Percentiles rank a stretch among this genome's conserved stretches.
Evolutionary conservation across 2,888 invertebrate genomes (phyloP).

Genomic region (Geotrupes spiniger): DNA sequence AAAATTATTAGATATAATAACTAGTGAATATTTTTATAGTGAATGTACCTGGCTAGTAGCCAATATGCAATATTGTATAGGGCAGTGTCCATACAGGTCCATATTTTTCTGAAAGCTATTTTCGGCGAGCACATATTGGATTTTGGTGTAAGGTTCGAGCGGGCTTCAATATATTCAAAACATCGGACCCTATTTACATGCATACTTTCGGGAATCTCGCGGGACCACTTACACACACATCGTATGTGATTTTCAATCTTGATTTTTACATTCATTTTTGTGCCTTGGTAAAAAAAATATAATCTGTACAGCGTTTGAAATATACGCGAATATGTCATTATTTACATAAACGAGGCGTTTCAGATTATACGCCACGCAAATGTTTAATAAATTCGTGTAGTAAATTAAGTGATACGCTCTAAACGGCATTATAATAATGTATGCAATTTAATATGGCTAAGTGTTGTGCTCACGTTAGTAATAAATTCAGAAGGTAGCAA

Average conservation of each 20-base stretch:
- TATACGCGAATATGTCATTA: neutral
- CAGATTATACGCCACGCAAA: constrained; percentile 9
- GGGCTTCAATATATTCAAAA: constrained; percentile 39
- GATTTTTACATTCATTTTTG: constrained; percentile 5
- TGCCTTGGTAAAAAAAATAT: neutral
- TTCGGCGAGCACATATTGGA: constrained; percentile 47
- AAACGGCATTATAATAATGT: constrained; percentile 12
- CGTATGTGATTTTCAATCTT: constrained; percentile 32
- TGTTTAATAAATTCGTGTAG: no score
- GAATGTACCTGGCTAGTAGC: constrained; percentile 25
- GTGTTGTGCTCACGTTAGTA: constrained; percentile 20
- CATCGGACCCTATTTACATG: constrained; percentile 34
- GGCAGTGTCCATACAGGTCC: constrained; percentile 44
- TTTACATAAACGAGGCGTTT: constrained; percentile 13
- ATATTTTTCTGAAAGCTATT: constrained; percentile 50
- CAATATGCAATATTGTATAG: constrained; percentile 46
- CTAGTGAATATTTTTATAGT: constrained; percentile 8
- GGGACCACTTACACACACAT: constrained; percentile 27
- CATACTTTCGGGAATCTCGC: constrained; percentile 30
- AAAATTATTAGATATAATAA: no score
- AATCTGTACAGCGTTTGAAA: neutral
- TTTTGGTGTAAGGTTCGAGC: constrained; percentile 35
- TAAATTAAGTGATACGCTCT: no score
- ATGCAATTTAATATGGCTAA: constrained; percentile 18
- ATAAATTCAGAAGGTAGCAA: constrained; percentile 25